Conservation (phyloP, 1,140 invertebrate genomes). For the Drosophila sp. region DNA sequence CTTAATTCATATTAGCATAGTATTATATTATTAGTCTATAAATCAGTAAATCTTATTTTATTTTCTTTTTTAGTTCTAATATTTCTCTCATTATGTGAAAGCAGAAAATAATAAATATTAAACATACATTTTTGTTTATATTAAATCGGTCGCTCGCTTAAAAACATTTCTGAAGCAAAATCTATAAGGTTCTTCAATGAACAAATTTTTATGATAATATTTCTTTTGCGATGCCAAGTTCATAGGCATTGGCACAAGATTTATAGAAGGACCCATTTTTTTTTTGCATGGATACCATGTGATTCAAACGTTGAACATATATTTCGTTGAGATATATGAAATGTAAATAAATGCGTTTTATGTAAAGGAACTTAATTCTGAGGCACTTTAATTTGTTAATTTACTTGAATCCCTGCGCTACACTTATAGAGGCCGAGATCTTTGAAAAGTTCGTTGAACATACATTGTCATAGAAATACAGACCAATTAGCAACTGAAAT, state of each 20-base stretch:
- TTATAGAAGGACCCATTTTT: too few species aligned
- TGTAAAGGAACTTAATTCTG: constrained; percentile 18
- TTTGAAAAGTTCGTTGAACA: constrained; percentile 45
- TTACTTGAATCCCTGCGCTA: constrained; percentile 33
- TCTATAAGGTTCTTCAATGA: not conserved
- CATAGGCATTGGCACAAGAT: too few species aligned
- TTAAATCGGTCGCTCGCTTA: constrained; percentile 20
- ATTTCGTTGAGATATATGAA: too few species aligned
- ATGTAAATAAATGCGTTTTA: not conserved
- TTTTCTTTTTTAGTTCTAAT: too few species aligned
- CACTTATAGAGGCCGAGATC: constrained; percentile 28
- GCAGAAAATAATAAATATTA: not conserved
- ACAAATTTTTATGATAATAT: constrained; percentile 1
- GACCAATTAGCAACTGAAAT: constrained; percentile 60
- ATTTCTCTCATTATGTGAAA: too few species aligned
- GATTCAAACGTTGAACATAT: not conserved
- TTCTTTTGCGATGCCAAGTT: not conserved
- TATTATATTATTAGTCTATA: too few species aligned
- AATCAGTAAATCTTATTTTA: too few species aligned
- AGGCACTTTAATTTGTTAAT: not conserved
- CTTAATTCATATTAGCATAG: too few species aligned
- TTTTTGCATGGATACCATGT: constrained; percentile 59
- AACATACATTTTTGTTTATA: not conserved
- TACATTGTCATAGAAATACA: constrained; percentile 52
- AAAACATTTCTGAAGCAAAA: too few species aligned